Evolutionary conservation across 2,113 vertebrate species (phyloP).

Genomic region (Numenius arquata): DNA sequence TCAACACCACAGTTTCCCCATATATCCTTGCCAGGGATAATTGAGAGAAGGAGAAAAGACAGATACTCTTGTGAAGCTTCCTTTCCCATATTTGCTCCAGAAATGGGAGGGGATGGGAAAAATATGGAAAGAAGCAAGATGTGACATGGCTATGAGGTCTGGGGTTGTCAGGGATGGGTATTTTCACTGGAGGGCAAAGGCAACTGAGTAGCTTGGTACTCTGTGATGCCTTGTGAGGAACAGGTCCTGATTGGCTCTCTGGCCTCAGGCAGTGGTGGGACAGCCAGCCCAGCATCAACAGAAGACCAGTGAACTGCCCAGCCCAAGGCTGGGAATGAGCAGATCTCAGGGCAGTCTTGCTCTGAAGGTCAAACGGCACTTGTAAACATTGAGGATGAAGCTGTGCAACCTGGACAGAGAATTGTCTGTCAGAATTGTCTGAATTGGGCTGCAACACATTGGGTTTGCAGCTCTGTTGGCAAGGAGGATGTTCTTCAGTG

Average conservation of each 20-base stretch:
- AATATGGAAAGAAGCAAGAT: not conserved
- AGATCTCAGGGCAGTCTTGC: not conserved
- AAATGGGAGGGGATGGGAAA: fast-evolving
- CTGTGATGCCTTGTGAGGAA: not conserved
- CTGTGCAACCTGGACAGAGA: not conserved
- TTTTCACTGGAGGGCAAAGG: not conserved
- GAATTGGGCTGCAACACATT: not conserved
- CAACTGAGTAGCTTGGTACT: not conserved
- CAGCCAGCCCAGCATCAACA: not conserved
- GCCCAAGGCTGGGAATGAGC: not conserved
- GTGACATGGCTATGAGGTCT: not conserved
- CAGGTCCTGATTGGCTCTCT: not conserved
- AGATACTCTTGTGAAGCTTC: not conserved
- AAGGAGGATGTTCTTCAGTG: not conserved
- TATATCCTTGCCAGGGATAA: not conserved
- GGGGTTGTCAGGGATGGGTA: not conserved
- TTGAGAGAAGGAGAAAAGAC: not conserved
- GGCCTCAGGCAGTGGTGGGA: not conserved
- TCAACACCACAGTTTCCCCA: not conserved
- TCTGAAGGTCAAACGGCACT: not conserved
- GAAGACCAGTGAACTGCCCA: not conserved
- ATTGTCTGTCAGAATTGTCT: not conserved
- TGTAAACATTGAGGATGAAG: not conserved
- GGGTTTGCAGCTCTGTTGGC: not conserved
- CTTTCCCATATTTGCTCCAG: not conserved